A percentile compares a stretch with the other conserved stretches of the same genome.
Conservation (phyloP, 2,797 vertebrate genomes). For the Amblyraja radiata region DNA sequence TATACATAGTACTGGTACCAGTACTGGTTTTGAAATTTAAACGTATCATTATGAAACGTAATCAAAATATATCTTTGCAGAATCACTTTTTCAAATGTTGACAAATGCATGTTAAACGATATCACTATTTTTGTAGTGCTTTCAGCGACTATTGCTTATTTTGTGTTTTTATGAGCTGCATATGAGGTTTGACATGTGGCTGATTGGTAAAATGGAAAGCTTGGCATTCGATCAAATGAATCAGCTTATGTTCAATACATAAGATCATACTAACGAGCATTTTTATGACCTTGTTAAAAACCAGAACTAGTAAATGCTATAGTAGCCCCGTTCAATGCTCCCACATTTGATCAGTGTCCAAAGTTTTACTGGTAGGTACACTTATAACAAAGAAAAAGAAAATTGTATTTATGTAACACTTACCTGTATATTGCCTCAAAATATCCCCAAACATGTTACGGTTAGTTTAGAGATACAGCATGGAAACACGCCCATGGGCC, state of each 20-base stretch:
- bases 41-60: background rate
- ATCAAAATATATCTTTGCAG: background rate
- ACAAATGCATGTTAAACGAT: background rate
- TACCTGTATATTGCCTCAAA: background rate
- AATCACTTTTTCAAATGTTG: background rate
- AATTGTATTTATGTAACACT: background rate
- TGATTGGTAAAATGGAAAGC: background rate
- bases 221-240: conserved; percentile 38
- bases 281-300: conserved; percentile 41
- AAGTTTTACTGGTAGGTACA: background rate
- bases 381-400: background rate
- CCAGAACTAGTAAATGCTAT: conserved; percentile 28
- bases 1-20: background rate
- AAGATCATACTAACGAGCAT: conserved; percentile 38
- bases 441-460: too few species aligned
- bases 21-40: conserved; percentile 9
- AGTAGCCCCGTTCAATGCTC: background rate
- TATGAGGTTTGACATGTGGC: background rate
- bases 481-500: too few species aligned
- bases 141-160: background rate
- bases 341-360: background rate
- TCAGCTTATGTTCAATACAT: conserved; percentile 16
- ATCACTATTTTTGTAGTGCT: background rate
- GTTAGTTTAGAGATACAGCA: too few species aligned
- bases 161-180: background rate